Evolutionary conservation across 1,140 invertebrate species (phyloP).

Genomic region (Papilio aristodemus): DNA sequence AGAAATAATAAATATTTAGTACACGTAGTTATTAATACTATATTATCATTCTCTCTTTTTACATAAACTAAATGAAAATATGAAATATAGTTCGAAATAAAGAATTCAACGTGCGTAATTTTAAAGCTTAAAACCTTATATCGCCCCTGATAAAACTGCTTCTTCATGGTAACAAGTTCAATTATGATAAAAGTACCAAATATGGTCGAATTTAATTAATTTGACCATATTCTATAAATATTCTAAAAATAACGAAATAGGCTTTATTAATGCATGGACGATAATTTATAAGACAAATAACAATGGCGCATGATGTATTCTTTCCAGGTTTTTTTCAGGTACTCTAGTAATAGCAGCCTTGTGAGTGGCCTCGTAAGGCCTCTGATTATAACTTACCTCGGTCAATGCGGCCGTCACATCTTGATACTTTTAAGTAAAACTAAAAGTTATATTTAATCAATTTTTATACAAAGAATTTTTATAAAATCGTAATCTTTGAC

Average conservation of each 20-base stretch:
- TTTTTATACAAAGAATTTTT: too few relatives aligned
- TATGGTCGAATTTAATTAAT: not conserved
- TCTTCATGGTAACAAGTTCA: not conserved
- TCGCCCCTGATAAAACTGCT: not conserved
- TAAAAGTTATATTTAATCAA: too few relatives aligned
- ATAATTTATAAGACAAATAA: slow-evolving; percentile 40
- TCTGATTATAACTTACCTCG: slow-evolving; percentile 64
- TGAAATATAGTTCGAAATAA: too few relatives aligned
- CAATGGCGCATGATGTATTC: slow-evolving; percentile 38
- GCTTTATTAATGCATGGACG: not conserved
- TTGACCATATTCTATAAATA: too few relatives aligned
- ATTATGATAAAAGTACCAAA: not conserved
- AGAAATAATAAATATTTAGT: too few relatives aligned
- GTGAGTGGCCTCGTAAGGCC: slow-evolving; percentile 67
- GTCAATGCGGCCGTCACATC: slow-evolving; percentile 37
- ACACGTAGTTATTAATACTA: too few relatives aligned
- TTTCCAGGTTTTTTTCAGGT: slow-evolving; percentile 44
- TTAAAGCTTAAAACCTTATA: too few relatives aligned
- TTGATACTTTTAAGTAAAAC: slow-evolving; percentile 53
- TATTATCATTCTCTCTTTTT: too few relatives aligned
- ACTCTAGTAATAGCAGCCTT: slow-evolving; percentile 59
- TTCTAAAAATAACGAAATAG: not conserved
- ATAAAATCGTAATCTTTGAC: too few relatives aligned
- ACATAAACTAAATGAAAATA: too few relatives aligned
- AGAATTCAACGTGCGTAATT: too few relatives aligned